Base-by-base conservation (phyloP, 2,797 vertebrate genomes). In the Alca torda region DNA sequence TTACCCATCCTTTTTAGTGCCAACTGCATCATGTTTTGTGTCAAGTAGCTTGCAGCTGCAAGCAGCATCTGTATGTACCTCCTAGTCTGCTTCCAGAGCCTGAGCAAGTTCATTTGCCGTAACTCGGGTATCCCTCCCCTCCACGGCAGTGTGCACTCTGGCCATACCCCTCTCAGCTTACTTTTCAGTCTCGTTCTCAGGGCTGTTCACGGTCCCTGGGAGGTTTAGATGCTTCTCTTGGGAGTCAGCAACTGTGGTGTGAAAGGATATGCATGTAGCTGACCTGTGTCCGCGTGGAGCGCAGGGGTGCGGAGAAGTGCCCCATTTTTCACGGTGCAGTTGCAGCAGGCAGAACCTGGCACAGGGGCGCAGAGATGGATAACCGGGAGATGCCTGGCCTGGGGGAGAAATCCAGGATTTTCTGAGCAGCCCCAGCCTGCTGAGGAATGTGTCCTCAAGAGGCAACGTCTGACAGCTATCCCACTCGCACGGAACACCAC, bases 381-480 rank as follows among this genome's bases (percentile, higher is more conserved):
- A 78, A 51, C 28, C 1, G 1, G 84, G 89, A 92, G 61, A 64
- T 78, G 77, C 81, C 57, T 80, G 74, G 48, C 60, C 14, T 60
- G 68, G 56, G 39, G 73, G 86, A 89, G 35, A 28, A 73, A 88
- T 39, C 50, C 65, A 53, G 54, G 89, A 69, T 88, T 81, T 77
- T 69, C 89, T 85, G 82, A 92, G 82, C 93, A 89, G 61, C 23
- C 51, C 2, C 4, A 88, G 89, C 69, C 68, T 92, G 35, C 57
- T 41, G 57, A 91, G 54, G 92, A 84, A 59, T 0, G 0, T 89
- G 84, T 93, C 89, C 95, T 95, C 84, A 63, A 8, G 87, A 91
- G 84, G 74, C 87, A 59, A 45, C 1, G 83, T 94, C 94, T 96
- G 87, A 93, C 94, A 86, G 68, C 64, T 89, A 68, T 85, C 90